Evolutionary conservation across 2,888 invertebrate genomes (phyloP), one percentile per base, ranked within the genome.

Genomic region (Stratiomys singularior): DNA sequence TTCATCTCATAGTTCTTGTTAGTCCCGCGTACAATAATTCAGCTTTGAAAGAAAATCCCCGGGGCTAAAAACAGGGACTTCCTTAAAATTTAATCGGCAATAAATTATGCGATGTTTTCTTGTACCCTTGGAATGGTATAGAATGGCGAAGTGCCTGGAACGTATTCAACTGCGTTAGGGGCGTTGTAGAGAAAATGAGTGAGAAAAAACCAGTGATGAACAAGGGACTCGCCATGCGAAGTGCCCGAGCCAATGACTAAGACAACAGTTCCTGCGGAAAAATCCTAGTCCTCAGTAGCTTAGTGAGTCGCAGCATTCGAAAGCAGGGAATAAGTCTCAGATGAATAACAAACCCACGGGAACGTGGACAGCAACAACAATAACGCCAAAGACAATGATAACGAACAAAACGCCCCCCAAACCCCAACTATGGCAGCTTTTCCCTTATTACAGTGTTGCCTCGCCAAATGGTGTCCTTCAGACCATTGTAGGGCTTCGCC

Each of bases 61-160:
- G 15, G 66, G 64, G 74, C 76, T 76, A 60, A 74, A 67, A 76
- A 67, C 66, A 44, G 37, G 30, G 25, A 74, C 78, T 78, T 76
- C 66, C 72, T 78, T 67, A 77, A 78, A 79, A 77, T 77, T 77
- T 77, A 79, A 79, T 79, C 78, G 77, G 77, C 67, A 72, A 79
- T 79, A 79, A 79, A 79, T 79, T 78, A 69, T 77, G 37, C 30
- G 46, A 37, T 58, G 18, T 21, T 58, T 74, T 74, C 23, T 72
- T 58, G 30, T 47, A 13, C 23, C 21, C 69, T 7, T 23, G 25
- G 25, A 15, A 18, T 18, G 37, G n/a, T 11, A n/a, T 27, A 47
- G 21, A n/a, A 25, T 60, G 60, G 21, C 69, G 21, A 21, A 23
- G 37, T 13, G 21, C 66, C 21, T 47, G 69, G 47, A 44, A 28